phyloP scores from a whole-genome alignment of 1,140 invertebrate genomes.

The Drosophila parvula region DNA sequence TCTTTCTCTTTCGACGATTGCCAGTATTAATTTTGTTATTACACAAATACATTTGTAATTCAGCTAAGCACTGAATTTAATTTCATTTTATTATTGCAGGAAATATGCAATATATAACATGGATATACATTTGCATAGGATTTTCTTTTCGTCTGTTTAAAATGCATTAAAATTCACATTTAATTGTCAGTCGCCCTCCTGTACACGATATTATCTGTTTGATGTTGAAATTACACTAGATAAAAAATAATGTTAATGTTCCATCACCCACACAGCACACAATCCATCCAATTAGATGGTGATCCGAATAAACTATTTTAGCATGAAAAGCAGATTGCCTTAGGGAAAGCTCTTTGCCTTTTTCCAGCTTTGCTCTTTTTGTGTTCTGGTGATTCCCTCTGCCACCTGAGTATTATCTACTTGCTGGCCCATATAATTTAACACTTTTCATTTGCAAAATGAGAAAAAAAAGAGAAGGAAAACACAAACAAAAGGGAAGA shows the following conservation, averaged over 20 bases:
- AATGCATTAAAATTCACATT: slow-evolving; percentile 13
- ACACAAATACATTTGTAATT: slow-evolving; percentile 11
- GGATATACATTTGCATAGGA: background rate
- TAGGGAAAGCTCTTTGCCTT: slow-evolving; percentile 2
- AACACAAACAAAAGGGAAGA: background rate
- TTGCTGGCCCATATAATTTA: slow-evolving; percentile 19
- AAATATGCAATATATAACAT: background rate
- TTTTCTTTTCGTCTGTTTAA: slow-evolving; percentile 11
- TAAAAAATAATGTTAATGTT: background rate
- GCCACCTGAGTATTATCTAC: slow-evolving; percentile 9
- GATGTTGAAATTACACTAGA: slow-evolving; percentile 5
- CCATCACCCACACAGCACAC: background rate
- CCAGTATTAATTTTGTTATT: background rate
- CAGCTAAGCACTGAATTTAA: slow-evolving; percentile 5
- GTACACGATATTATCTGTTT: slow-evolving; percentile 11
- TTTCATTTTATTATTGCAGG: background rate
- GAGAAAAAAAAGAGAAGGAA: background rate
- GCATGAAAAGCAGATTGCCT: slow-evolving; percentile 5
- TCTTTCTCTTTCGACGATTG: no score
- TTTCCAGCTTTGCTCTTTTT: background rate
- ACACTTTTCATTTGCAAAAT: slow-evolving; percentile 16
- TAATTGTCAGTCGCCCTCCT: slow-evolving; percentile 10
- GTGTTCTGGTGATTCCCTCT: background rate
- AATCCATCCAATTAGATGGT: slow-evolving; percentile 5
- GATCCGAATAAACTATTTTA: slow-evolving; percentile 1